Evolutionary conservation across 2,113 vertebrate species (phyloP), one percentile per base, ranked within the genome.

Genomic region (Rallus limicola): DNA sequence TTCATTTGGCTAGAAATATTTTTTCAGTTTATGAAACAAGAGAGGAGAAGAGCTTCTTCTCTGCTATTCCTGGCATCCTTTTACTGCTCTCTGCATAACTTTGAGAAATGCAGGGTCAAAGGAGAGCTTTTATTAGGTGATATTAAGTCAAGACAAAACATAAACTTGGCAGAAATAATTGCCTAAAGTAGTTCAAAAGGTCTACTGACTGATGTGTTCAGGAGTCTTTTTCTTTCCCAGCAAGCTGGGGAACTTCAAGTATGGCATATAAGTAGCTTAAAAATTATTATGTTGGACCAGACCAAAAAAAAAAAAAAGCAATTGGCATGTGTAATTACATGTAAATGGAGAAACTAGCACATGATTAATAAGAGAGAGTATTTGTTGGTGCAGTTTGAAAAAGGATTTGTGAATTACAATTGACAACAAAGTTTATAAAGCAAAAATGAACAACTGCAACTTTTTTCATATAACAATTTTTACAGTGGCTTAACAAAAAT

Each of bases 81-180:
- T 76, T 89, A 68, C 89, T 91, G n/a, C 65, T 36, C 42, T 94
- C 74, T 84, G 77, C 77, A 63, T 86, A 31, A 63, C 89, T 86
- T 91, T 82, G 77, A 92, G 76, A 95, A 91, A 92, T 63, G n/a
- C 20, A 33, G 52, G 74, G 93, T 95, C 84, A 91, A 92, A 86
- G 74, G 69, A 92, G 70, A 75, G 42, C 82, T 94, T 94, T 95
- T 94, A 91, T 92, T 75, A 82, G 87, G 92, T 91, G 96, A 92
- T 78, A 52, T 5, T 70, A 78, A 84, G 87, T 91, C 81, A 95
- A 96, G 93, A 94, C 92, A 89, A 96, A 96, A 94, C 81, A 92
- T 83, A 95, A 97, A 70, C 84, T 96, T 94, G 87, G 93, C 96
- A 92, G 69, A 91, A 91, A 34, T 92, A 86, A 88, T 91, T 83